Percentiles rank a stretch among this genome's conserved stretches.
phyloP scores from a whole-genome alignment of 2,797 vertebrate species.

The Myripristis jacobus region DNA sequence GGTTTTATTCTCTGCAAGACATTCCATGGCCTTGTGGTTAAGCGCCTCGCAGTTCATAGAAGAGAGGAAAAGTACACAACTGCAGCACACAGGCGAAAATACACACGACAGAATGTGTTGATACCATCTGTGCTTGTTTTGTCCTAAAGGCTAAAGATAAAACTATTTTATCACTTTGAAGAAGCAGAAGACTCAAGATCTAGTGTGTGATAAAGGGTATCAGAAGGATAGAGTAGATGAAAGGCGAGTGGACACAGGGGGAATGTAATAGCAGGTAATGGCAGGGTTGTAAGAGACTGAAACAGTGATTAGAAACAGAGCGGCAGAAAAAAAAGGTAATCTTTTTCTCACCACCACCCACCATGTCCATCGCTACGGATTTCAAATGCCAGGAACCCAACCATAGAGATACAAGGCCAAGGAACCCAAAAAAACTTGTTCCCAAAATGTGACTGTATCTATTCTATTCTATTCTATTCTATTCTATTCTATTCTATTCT shows the following conservation, averaged over 20 bases:
- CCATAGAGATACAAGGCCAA: too few species aligned
- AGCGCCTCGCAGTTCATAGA: conserved; percentile 11
- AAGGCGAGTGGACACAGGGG: conserved; percentile 18
- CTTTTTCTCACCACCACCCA: conserved; percentile 2
- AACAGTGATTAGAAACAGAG: conserved; percentile 23
- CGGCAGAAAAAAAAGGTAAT: not conserved
- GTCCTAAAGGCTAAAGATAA: conserved; percentile 41
- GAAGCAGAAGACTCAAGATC: conserved; percentile 42
- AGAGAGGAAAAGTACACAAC: not conserved
- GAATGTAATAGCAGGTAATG: conserved; percentile 34
- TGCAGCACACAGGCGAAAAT: not conserved
- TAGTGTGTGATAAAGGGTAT: conserved; percentile 50
- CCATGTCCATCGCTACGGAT: conserved; percentile 8
- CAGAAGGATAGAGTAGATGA: conserved; percentile 33
- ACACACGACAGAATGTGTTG: conserved; percentile 17
- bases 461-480: too few species aligned
- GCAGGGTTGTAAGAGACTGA: conserved; percentile 1
- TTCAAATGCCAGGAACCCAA: too few species aligned
- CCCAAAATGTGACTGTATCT: too few species aligned
- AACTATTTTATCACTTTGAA: conserved; percentile 49
- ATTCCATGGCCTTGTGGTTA: conserved; percentile 18
- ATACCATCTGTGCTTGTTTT: conserved; percentile 58
- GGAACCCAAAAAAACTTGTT: too few species aligned
- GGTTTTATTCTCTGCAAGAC: conserved; percentile 33
- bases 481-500: too few species aligned